These are phyloP conservation scores for Anastrepha ludens DNA, from an alignment of 1,140 invertebrate species.

Conservation along the genomic window DNA sequence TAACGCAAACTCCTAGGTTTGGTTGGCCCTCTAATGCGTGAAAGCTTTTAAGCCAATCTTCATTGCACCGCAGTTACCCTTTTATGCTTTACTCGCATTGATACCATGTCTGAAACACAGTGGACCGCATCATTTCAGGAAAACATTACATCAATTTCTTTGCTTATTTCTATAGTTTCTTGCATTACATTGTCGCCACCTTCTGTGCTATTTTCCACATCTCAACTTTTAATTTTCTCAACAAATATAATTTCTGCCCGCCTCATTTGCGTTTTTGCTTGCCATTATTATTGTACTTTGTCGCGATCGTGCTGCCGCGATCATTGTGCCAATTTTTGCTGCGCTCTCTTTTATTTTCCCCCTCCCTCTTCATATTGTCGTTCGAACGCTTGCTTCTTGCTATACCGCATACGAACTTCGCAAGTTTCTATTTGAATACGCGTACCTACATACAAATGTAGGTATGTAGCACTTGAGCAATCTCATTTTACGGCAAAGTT, in stretches of 20 bases:
- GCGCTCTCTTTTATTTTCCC: neutral
- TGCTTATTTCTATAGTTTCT: no score
- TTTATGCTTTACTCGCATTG: no score
- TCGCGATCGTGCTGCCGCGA: neutral
- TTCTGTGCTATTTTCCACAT: neutral
- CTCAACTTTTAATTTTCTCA: neutral
- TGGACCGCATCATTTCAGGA: no score
- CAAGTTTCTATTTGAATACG: neutral
- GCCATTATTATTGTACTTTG: neutral
- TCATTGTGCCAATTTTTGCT: slow-evolving; percentile 20
- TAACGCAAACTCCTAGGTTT: no score
- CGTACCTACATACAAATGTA: neutral
- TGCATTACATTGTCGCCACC: no score
- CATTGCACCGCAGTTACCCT: no score
- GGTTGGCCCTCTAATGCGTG: no score
- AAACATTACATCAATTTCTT: no score
- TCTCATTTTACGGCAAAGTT: slow-evolving; percentile 32
- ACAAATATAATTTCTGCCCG: neutral
- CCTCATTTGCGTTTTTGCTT: slow-evolving; percentile 14
- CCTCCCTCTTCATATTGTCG: slow-evolving; percentile 17
- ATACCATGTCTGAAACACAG: no score
- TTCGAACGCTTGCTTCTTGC: slow-evolving; percentile 5
- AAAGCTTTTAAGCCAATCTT: no score
- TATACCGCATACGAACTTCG: slow-evolving; percentile 6
- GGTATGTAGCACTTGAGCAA: slow-evolving; percentile 14